phyloP scores from a whole-genome alignment of 2,888 invertebrate genomes.

The Parapristionchus giblindavisi region DNA sequence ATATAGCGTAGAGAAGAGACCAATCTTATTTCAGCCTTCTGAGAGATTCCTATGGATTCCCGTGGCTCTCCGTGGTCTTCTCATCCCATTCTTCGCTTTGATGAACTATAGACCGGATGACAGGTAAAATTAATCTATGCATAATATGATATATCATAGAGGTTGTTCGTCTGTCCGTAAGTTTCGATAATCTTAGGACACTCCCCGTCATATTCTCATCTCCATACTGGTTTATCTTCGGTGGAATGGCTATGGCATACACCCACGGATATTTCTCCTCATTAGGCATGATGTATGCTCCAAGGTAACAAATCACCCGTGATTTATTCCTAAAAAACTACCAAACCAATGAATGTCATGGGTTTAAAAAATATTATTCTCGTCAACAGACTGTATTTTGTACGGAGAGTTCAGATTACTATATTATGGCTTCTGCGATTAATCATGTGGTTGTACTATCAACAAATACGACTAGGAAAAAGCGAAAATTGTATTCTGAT shows the following conservation, averaged over 20 bases:
- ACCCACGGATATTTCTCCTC: conserved; percentile 92
- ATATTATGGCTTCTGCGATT: too few species aligned
- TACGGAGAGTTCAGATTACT: too few species aligned
- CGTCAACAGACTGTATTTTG: too few species aligned
- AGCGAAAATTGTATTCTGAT: too few species aligned
- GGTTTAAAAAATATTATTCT: too few species aligned
- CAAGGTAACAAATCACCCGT: conserved; percentile 75
- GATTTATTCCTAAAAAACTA: too few species aligned
- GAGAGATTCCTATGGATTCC: conserved; percentile 82
- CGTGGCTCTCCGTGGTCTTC: conserved; percentile 79
- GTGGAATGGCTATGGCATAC: conserved; percentile 80
- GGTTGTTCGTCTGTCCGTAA: neutral
- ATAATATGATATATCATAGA: neutral
- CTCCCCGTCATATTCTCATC: conserved; percentile 81
- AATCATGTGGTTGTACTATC: too few species aligned
- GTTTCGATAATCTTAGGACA: conserved; percentile 71
- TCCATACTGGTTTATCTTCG: conserved; percentile 74
- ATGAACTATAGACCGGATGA: conserved; percentile 84
- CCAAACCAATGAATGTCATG: too few species aligned
- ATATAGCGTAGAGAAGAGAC: neutral
- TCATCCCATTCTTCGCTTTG: conserved; percentile 88
- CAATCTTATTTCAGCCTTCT: conserved; percentile 79
- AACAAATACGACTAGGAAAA: too few species aligned
- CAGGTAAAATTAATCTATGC: neutral
- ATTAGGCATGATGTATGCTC: conserved; percentile 90